These are phyloP conservation scores for Geotrupes spiniger DNA, from an alignment of 2,888 invertebrate species.

Conservation along the genomic window DNA sequence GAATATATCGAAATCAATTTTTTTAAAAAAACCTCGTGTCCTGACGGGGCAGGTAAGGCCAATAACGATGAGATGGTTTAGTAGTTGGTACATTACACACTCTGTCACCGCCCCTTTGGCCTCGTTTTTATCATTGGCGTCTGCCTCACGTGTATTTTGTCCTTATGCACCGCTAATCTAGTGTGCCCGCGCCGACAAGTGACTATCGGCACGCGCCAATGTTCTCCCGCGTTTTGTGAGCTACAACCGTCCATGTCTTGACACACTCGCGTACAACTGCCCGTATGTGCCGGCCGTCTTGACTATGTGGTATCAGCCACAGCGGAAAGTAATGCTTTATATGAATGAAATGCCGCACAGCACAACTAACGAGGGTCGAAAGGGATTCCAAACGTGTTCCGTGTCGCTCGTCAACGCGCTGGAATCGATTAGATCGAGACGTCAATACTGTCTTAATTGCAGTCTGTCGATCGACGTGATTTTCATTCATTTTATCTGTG, in stretches of 20 bases:
- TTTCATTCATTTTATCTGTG: too few relatives aligned
- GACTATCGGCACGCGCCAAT: slow-evolving; percentile 45
- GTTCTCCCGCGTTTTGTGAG: slow-evolving; percentile 22
- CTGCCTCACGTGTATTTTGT: slow-evolving; percentile 32
- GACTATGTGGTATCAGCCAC: not conserved
- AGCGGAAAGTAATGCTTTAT: too few relatives aligned
- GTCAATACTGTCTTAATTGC: too few relatives aligned
- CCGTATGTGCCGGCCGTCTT: not conserved
- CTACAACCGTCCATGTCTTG: slow-evolving; percentile 26
- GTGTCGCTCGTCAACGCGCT: too few relatives aligned
- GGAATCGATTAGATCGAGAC: too few relatives aligned
- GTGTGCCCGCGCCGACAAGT: slow-evolving; percentile 41
- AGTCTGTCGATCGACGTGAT: too few relatives aligned
- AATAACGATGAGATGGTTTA: too few relatives aligned
- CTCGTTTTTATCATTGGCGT: slow-evolving; percentile 44
- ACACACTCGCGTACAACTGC: slow-evolving; percentile 4
- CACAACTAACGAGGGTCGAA: too few relatives aligned
- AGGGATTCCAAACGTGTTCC: too few relatives aligned
- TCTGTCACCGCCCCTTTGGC: slow-evolving; percentile 38
- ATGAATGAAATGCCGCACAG: slow-evolving; percentile 15
- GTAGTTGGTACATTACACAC: not conserved
- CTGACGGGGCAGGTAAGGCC: too few relatives aligned
- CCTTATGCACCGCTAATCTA: slow-evolving; percentile 37
- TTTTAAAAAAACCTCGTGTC: too few relatives aligned
- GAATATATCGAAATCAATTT: too few relatives aligned